These are phyloP conservation scores for Chironomus tentans DNA, from an alignment of 2,888 invertebrate species.

Conservation along the genomic window DNA sequence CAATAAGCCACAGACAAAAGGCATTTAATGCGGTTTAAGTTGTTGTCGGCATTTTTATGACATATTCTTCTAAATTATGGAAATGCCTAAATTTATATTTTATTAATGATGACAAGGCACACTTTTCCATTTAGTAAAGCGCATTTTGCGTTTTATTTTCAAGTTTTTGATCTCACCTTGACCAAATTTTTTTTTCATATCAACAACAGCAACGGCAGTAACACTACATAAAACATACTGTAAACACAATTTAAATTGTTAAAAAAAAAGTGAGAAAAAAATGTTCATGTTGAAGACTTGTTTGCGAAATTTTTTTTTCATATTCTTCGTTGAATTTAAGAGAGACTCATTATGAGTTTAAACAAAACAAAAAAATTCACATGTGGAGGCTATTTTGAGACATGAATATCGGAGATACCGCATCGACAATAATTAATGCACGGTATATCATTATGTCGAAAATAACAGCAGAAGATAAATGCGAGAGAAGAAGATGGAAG, in stretches of 20 bases:
- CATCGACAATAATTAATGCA: too few species aligned
- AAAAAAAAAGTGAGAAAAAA: background rate
- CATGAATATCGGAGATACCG: too few species aligned
- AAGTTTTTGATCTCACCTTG: constrained; percentile 15
- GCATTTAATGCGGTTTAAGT: too few species aligned
- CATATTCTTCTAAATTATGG: background rate
- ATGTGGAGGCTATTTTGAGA: too few species aligned
- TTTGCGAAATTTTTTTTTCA: background rate
- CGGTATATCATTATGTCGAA: too few species aligned
- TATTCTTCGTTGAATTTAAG: too few species aligned
- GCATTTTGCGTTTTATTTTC: background rate
- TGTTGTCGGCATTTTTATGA: too few species aligned
- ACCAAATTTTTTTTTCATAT: constrained; percentile 19
- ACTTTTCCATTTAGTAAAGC: background rate
- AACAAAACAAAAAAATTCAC: too few species aligned
- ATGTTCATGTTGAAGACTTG: background rate
- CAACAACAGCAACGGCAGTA: background rate
- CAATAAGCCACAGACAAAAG: too few species aligned
- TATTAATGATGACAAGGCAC: background rate
- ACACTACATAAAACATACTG: background rate
- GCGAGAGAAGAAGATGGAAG: too few species aligned
- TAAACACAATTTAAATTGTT: background rate
- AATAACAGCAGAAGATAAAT: too few species aligned
- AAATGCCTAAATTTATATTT: background rate
- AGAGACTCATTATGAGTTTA: too few species aligned